Percentiles rank a stretch among this genome's conserved stretches.
These are phyloP conservation scores for Riparia riparia DNA, from an alignment of 2,113 vertebrate genomes.

Conservation along the genomic window DNA sequence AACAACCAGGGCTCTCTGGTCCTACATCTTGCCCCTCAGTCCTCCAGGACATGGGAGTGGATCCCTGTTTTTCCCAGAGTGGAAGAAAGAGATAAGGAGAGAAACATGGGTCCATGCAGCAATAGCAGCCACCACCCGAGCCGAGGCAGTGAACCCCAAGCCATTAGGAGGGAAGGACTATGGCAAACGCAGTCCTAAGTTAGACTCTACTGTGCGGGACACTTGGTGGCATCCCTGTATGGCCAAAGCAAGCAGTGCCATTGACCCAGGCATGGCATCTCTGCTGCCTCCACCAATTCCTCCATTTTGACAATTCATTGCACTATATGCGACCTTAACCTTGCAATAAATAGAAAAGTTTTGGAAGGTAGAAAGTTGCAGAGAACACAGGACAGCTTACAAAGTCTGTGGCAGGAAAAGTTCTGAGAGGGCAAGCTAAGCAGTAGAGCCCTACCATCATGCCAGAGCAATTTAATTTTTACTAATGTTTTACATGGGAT, in stretches of 20 bases:
- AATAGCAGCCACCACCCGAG: too few relatives aligned
- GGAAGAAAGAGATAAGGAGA: not conserved
- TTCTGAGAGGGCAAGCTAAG: not conserved
- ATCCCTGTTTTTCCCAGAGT: not conserved
- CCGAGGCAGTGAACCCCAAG: rapidly evolving
- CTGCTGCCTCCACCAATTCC: not conserved
- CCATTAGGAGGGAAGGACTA: not conserved
- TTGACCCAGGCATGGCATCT: not conserved
- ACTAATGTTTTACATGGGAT: not conserved
- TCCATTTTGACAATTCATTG: not conserved
- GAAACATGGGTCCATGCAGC: rapidly evolving
- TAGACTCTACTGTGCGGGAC: not conserved
- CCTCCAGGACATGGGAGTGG: rapidly evolving
- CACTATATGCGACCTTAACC: rapidly evolving
- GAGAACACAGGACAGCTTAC: not conserved
- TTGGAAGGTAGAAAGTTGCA: not conserved
- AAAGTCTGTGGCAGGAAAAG: not conserved
- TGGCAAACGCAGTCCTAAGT: not conserved
- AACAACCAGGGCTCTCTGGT: not conserved
- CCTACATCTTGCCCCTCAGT: not conserved
- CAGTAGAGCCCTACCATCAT: not conserved
- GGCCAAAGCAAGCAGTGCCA: not conserved
- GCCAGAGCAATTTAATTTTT: not conserved
- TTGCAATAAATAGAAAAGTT: not conserved
- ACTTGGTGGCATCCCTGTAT: rapidly evolving